Base-by-base conservation (phyloP, 2,888 invertebrate genomes). In the Phaonia tiefii region DNA sequence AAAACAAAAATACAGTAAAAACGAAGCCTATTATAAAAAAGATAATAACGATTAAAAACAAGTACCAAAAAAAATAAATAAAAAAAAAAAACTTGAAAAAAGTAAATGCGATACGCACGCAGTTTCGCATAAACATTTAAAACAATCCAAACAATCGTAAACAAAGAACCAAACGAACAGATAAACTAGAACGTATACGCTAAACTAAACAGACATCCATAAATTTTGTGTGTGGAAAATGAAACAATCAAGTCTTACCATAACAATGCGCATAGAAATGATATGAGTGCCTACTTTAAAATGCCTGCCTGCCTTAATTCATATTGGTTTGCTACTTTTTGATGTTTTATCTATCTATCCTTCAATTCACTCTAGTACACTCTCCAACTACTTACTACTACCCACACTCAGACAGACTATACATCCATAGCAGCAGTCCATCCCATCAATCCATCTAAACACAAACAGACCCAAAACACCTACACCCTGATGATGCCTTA, bases 261-360 rank as follows among this genome's bases (percentile, higher is more conserved):
- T 17, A n/a, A n/a, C 49, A 70, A 73, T 63, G 63, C 54, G 69
- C 70, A 51, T 82, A 76, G 76, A 79, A 82, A 77, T 82, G 85
- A 84, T 85, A 85, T 85, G 85, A 83, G 74, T 83, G 85, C 84
- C 84, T 83, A 83, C 83, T 84, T 85, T 84, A 75, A 67, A 84
- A 85, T 85, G 85, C 85, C 85, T 85, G 85, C 85, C 85, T 82
- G 82, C 82, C 82, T 82, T 80, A 81, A 78, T 85, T 85, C 83
- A 79, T 83, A 85, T 85, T 85, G 85, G 85, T 85, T 85, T 85
- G 85, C 83, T 81, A 83, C 58, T 79, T 83, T 83, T 81, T 83
- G 75, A 79, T 81, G 83, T 83, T 81, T 81, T 73, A 60, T 69
- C 78, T 73, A 76, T 81, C 78, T 78, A 78, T 78, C 75, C 31